These are phyloP conservation scores for Chelon auratus DNA, from an alignment of 2,797 vertebrate genomes.

Conservation along the genomic window DNA sequence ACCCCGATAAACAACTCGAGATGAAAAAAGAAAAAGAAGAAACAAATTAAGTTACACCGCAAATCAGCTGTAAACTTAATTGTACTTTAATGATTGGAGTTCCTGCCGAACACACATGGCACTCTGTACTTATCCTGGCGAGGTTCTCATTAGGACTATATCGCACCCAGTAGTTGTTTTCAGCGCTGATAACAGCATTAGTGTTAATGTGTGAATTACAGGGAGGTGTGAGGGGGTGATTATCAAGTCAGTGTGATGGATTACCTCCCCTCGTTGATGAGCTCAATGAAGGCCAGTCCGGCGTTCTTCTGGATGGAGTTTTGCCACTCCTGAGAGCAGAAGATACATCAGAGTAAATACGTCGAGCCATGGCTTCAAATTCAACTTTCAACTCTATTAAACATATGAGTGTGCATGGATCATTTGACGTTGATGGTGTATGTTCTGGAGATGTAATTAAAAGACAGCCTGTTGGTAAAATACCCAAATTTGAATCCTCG, in stretches of 20 bases:
- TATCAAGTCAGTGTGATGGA: constrained; percentile 52
- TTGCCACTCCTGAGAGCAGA: constrained; percentile 92
- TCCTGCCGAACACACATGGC: constrained; percentile 51
- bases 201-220: constrained; percentile 36
- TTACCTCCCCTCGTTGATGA: constrained; percentile 99
- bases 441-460: too few species aligned
- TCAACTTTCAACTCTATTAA: too few species aligned
- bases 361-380: background rate
- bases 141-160: constrained; percentile 49
- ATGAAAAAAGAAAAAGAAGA: background rate
- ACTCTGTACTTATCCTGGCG: constrained; percentile 46
- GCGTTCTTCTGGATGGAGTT: constrained; percentile 99
- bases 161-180: constrained; percentile 37
- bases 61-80: constrained; percentile 47
- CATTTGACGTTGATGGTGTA: too few species aligned
- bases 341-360: background rate
- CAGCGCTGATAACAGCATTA: constrained; percentile 45
- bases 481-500: too few species aligned
- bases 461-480: too few species aligned
- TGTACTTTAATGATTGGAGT: constrained; percentile 42
- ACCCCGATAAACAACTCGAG: constrained; percentile 1
- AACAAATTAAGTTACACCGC: constrained; percentile 18
- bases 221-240: constrained; percentile 11
- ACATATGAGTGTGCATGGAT: too few species aligned
- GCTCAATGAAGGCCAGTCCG: constrained; percentile 98